A percentile compares a stretch with the other conserved stretches of the same genome.
Conservation (phyloP, 2,888 invertebrate genomes). For the Sinopyrophorus schimmeli region DNA sequence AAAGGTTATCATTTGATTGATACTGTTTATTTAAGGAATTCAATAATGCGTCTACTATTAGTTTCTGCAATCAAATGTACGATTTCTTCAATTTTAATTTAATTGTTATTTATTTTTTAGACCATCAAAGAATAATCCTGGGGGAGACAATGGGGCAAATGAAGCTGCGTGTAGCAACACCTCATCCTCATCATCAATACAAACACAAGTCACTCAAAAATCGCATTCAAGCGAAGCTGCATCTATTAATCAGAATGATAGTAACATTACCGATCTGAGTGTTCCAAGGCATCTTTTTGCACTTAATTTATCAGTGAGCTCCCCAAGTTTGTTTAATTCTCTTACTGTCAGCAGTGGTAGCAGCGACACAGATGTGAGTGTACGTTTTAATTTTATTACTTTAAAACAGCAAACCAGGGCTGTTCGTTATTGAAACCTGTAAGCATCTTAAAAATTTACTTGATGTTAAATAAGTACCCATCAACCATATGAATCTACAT, state of each 20-base stretch:
- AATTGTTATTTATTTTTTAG: constrained; percentile 10
- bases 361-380: constrained; percentile 48
- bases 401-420: too few species aligned
- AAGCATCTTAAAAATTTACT: too few species aligned
- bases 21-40: too few species aligned
- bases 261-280: constrained; percentile 30
- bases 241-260: constrained; percentile 25
- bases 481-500: too few species aligned
- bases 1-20: too few species aligned
- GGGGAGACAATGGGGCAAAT: constrained; percentile 5
- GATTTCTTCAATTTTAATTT: neutral
- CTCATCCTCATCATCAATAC: constrained; percentile 42
- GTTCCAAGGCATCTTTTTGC: constrained; percentile 44
- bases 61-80: too few species aligned
- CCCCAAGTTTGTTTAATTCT: constrained; percentile 53
- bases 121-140: constrained; percentile 9
- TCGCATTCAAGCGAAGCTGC: constrained; percentile 29
- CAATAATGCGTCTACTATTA: too few species aligned
- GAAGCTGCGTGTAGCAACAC: constrained; percentile 34
- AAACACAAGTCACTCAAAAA: constrained; percentile 39
- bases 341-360: constrained; percentile 55
- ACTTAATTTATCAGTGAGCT: constrained; percentile 52
- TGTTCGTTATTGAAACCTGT: too few species aligned
- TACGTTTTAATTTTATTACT: too few species aligned
- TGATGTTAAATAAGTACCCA: too few species aligned